These are phyloP conservation scores for Heliconius hermathena DNA, from an alignment of 1,140 invertebrate genomes.

Conservation along the genomic window DNA sequence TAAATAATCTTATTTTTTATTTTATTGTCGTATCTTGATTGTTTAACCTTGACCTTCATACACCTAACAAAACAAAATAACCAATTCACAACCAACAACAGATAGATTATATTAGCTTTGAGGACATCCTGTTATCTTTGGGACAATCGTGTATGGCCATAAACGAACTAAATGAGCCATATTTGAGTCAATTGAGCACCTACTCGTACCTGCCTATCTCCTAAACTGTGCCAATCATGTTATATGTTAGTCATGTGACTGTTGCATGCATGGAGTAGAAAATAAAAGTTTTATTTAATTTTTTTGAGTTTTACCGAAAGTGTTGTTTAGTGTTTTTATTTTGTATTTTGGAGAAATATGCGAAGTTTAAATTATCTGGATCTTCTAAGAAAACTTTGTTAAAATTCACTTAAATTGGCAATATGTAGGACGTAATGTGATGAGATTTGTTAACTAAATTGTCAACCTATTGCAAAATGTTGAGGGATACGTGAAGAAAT, in stretches of 20 bases:
- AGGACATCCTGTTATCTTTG: constrained; percentile 10
- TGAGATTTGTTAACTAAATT: too few relatives aligned
- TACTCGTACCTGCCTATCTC: constrained; percentile 12
- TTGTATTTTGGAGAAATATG: too few relatives aligned
- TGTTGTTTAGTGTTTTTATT: too few relatives aligned
- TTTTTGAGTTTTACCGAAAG: background rate
- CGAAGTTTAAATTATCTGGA: too few relatives aligned
- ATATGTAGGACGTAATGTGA: too few relatives aligned
- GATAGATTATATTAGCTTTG: background rate
- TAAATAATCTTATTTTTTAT: too few relatives aligned
- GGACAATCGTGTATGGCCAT: background rate
- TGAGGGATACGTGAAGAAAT: too few relatives aligned
- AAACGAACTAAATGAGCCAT: background rate
- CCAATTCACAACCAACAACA: background rate
- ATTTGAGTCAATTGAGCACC: constrained; percentile 14
- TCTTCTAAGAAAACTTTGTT: too few relatives aligned
- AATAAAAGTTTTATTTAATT: background rate
- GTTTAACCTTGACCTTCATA: background rate
- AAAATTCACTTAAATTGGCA: too few relatives aligned
- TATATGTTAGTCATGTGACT: background rate
- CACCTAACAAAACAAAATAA: background rate
- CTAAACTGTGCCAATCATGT: background rate
- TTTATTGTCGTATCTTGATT: too few relatives aligned
- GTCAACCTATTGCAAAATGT: too few relatives aligned
- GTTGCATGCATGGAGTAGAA: background rate